Evolutionary conservation across 2,888 invertebrate genomes (phyloP).

Genomic region (Cybosia mesomella): DNA sequence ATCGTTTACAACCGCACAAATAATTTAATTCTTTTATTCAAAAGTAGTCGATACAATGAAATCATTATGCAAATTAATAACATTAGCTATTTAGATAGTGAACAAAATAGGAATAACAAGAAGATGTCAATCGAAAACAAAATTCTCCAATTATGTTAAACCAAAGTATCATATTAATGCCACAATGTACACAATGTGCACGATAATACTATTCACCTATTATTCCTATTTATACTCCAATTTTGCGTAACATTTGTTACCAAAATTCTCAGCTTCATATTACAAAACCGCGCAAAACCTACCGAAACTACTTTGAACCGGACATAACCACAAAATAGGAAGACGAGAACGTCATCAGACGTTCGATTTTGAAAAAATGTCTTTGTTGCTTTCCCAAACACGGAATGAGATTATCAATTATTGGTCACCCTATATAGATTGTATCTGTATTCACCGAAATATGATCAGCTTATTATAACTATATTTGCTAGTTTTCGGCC

Average conservation of each 20-base stretch:
- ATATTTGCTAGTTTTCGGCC: conserved; percentile 78
- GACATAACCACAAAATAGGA: conserved; percentile 48
- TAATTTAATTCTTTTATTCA: background rate
- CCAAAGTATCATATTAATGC: conserved; percentile 17
- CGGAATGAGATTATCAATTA: conserved; percentile 75
- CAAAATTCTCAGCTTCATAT: conserved; percentile 24
- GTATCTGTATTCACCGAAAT: conserved; percentile 72
- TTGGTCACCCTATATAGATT: conserved; percentile 76
- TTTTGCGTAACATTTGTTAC: conserved; percentile 21
- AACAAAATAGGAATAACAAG: background rate
- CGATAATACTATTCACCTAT: conserved; percentile 16
- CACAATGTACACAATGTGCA: conserved; percentile 10
- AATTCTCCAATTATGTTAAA: conserved; percentile 10
- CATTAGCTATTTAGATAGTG: background rate
- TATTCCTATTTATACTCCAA: conserved; percentile 14
- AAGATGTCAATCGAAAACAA: conserved; percentile 13
- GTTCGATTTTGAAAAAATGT: conserved; percentile 53
- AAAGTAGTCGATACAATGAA: background rate
- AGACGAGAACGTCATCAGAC: conserved; percentile 55
- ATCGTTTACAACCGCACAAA: background rate
- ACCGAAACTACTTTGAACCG: conserved; percentile 35
- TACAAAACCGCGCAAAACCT: conserved; percentile 37
- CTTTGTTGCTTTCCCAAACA: conserved; percentile 67
- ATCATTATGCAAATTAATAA: conserved; percentile 2
- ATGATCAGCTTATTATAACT: conserved; percentile 84